Conservation (phyloP, 2,797 vertebrate genomes). For the Dicrostonyx torquatus region DNA sequence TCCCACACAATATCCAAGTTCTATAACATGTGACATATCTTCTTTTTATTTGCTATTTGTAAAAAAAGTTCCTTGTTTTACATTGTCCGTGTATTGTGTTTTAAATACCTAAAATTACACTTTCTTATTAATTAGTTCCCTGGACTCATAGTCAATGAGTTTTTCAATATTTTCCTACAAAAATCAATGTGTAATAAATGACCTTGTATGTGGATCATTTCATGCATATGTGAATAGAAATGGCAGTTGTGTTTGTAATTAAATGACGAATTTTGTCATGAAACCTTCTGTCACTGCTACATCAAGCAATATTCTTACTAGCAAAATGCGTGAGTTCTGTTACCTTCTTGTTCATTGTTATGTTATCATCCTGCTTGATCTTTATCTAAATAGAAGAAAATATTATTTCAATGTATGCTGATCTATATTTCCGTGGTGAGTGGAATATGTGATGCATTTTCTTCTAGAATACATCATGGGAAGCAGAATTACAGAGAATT, state of each 20-base stretch:
- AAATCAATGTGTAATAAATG: not conserved
- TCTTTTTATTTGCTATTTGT: not conserved
- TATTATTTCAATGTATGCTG: not conserved
- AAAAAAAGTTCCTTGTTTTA: constrained; percentile 5
- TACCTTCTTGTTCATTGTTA: not conserved
- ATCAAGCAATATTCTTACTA: not conserved
- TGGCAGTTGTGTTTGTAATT: not conserved
- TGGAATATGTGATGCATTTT: not conserved
- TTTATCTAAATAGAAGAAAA: not conserved
- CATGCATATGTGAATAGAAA: not conserved
- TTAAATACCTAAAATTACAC: not conserved
- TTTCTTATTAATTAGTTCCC: not conserved
- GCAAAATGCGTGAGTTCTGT: not conserved
- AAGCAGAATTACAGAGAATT: not conserved
- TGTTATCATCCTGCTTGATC: not conserved
- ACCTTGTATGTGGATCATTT: not conserved
- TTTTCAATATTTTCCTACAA: constrained; percentile 1
- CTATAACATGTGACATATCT: not conserved
- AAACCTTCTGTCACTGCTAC: not conserved
- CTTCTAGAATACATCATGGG: not conserved
- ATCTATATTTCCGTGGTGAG: constrained; percentile 13
- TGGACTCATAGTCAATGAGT: not conserved
- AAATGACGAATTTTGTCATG: not conserved
- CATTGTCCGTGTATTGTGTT: not conserved
- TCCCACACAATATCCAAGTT: not conserved